Conservation (phyloP, 2,113 vertebrate genomes). For the Gnathonemus echidnorhynchus region DNA sequence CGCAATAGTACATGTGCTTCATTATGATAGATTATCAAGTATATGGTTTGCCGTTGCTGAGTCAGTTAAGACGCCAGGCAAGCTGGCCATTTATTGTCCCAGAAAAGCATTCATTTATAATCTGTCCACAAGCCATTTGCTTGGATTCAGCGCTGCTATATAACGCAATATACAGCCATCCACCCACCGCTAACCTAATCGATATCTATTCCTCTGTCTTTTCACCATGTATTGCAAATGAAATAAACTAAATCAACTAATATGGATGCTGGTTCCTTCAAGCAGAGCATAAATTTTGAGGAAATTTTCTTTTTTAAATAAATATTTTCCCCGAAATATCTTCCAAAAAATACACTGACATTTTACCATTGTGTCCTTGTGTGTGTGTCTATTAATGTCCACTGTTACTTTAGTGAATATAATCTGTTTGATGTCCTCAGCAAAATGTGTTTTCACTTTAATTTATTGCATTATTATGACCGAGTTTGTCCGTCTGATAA, state of each 20-base stretch:
- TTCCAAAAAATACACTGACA: background rate
- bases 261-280: background rate
- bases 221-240: background rate
- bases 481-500: background rate
- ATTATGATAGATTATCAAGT: background rate
- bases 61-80: background rate
- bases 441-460: background rate
- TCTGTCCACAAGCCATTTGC: background rate
- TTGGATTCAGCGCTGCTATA: background rate
- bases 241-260: background rate
- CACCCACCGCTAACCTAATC: background rate
- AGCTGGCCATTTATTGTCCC: background rate
- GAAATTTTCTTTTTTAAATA: background rate
- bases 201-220: background rate
- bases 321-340: background rate
- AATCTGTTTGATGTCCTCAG: background rate
- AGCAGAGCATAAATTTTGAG: background rate
- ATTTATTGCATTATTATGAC: background rate
- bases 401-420: background rate
- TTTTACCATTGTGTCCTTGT: background rate
- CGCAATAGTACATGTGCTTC: background rate
- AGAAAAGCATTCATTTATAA: background rate
- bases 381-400: background rate
- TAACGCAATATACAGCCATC: background rate
- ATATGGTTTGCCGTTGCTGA: background rate